Evolutionary conservation across 2,888 invertebrate genomes (phyloP), one percentile per base, ranked within the genome.

Genomic region (Didymodactylos carnosus): DNA sequence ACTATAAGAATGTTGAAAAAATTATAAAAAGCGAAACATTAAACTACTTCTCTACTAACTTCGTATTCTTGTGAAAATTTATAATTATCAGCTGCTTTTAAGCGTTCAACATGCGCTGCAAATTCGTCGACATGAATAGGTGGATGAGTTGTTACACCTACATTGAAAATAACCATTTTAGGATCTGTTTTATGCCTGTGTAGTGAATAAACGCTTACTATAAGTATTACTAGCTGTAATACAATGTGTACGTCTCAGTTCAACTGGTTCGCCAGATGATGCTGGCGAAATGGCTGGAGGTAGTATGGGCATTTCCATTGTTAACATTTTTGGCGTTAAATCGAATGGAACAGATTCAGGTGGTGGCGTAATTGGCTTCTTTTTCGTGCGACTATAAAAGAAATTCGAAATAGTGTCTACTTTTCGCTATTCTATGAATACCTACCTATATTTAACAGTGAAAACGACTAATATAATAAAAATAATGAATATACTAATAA

Each of bases 51-150:
- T 4, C 35, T 11, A n/a, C 13, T 29, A 29, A 53, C 53, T 35
- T 75, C 94, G 82, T 95, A 95, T 83, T 97, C 97, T 84, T 95
- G 93, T 25, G 94, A 94, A 85, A 99, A 98, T 83, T 94, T 92
- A 71, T 91, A 87, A 86, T 95, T 97, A 85, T 97, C 95, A 81
- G 92, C 93, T 69, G 91, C 87, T 86, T 97, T 97, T 41, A 98
- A 87, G 78, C 91, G 87, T 79, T 98, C 97, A 77, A 98, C 94
- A 82, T 98, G 97, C 83, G 91, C 91, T 16, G 91, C 88, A 51
- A 99, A 87, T 83, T 95, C 93, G 39, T 90, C 89, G 77, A 97
- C 91, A 0, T 94, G 91, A 78, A 99, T 95, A 19, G 98, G 95
- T 29, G 97, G 97, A 85, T 98, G 97, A 53, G 4, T 25, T 27